A percentile compares a stretch with the other conserved stretches of the same genome.
phyloP scores from a whole-genome alignment of 1,140 invertebrate genomes.

The Drosophila nasuta region DNA sequence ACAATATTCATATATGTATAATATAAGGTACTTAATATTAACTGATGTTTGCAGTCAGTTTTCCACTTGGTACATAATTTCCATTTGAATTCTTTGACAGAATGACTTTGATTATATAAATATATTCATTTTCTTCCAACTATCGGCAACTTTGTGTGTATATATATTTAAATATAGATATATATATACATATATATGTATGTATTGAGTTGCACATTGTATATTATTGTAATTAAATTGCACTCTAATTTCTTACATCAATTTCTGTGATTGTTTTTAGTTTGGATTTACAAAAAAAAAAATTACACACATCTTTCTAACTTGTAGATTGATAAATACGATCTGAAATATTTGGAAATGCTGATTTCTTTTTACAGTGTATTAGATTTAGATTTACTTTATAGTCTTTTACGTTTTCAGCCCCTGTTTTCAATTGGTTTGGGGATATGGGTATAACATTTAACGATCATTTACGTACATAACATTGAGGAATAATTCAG shows the following conservation, averaged over 20 bases:
- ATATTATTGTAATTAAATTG: conserved; percentile 19
- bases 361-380: conserved; percentile 30
- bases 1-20: conserved; percentile 11
- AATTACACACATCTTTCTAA: conserved; percentile 17
- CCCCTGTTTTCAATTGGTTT: conserved; percentile 10
- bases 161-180: neutral
- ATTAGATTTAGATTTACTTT: conserved; percentile 37
- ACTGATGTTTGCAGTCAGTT: conserved; percentile 34
- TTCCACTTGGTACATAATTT: conserved; percentile 4
- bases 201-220: conserved; percentile 15
- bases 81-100: too few relatives aligned
- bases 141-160: too few relatives aligned
- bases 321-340: conserved; percentile 14
- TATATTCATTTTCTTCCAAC: too few relatives aligned
- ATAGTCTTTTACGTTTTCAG: conserved; percentile 36
- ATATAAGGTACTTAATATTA: conserved; percentile 29
- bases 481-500: neutral
- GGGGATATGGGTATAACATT: conserved; percentile 18
- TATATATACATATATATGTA: conserved; percentile 18
- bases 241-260: conserved; percentile 38
- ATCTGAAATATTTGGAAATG: conserved; percentile 19
- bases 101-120: conserved; percentile 8
- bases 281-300: conserved; percentile 16
- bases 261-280: conserved; percentile 20
- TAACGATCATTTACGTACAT: conserved; percentile 18